Evolutionary conservation across 2,888 invertebrate species (phyloP).

Genomic region (Idaea dimidiata): DNA sequence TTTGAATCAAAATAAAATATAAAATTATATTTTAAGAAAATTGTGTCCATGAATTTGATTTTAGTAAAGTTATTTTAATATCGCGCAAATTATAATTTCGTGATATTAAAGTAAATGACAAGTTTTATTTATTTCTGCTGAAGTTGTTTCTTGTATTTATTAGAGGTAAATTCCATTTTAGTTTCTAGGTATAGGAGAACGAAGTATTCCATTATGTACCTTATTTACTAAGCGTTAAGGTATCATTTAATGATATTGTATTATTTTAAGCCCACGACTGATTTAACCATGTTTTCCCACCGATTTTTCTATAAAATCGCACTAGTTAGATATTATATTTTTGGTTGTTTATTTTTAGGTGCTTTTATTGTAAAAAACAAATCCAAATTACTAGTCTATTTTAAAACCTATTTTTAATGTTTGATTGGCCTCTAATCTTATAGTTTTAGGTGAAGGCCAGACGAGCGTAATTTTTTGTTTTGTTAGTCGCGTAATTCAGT

Average conservation of each 20-base stretch:
- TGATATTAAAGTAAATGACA: not conserved
- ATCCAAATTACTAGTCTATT: conserved; percentile 2
- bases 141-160: not conserved
- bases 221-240: conserved; percentile 4
- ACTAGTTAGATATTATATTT: not conserved
- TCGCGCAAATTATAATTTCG: not conserved
- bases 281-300: not conserved
- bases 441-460: no score
- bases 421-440: not conserved
- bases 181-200: not conserved
- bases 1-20: no score
- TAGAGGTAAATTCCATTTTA: not conserved
- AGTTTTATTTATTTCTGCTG: not conserved
- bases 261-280: conserved; percentile 4
- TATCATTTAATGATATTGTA: conserved; percentile 2
- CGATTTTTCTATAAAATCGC: not conserved
- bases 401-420: not conserved
- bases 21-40: no score
- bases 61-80: not conserved
- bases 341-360: not conserved
- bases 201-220: conserved; percentile 5
- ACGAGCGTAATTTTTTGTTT: no score
- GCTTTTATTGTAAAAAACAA: not conserved
- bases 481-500: no score
- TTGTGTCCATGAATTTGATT: no score